Evolutionary conservation across 2,888 invertebrate genomes (phyloP).

Genomic region (Phania funesta): DNA sequence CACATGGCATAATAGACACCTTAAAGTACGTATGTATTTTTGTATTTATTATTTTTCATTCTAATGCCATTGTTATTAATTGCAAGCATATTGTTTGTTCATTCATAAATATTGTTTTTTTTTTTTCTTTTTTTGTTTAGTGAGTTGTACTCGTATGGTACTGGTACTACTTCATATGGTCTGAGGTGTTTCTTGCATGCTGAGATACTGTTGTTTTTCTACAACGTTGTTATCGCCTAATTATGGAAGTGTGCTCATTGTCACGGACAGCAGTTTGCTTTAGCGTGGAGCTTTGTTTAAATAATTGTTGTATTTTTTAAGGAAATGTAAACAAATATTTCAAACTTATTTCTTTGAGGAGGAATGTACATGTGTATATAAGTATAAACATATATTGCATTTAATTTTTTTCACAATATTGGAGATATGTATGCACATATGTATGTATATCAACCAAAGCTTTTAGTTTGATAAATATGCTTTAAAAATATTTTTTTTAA

Average conservation of each 20-base stretch:
- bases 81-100: conserved; percentile 3
- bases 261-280: conserved; percentile 47
- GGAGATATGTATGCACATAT: neutral
- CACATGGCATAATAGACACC: too few species aligned
- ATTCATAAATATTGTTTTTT: neutral
- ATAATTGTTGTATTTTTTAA: conserved; percentile 51
- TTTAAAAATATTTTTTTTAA: too few species aligned
- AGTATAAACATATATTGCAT: neutral
- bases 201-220: conserved; percentile 36
- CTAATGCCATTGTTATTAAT: conserved; percentile 21
- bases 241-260: conserved; percentile 56
- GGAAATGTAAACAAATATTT: conserved; percentile 38
- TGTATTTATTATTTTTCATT: conserved; percentile 1
- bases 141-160: neutral
- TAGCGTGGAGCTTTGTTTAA: conserved; percentile 41
- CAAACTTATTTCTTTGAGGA: conserved; percentile 20
- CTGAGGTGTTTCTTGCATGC: conserved; percentile 45
- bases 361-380: conserved; percentile 21
- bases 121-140: conserved; percentile 7
- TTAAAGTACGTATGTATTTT: neutral
- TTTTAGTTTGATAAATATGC: too few species aligned
- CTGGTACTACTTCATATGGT: conserved; percentile 15
- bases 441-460: too few species aligned
- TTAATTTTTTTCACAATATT: neutral
- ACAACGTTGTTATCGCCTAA: conserved; percentile 49